Percentiles rank a stretch among this genome's conserved stretches.
phyloP scores from a whole-genome alignment of 1,140 invertebrate species.

The Nylanderia fulva region DNA sequence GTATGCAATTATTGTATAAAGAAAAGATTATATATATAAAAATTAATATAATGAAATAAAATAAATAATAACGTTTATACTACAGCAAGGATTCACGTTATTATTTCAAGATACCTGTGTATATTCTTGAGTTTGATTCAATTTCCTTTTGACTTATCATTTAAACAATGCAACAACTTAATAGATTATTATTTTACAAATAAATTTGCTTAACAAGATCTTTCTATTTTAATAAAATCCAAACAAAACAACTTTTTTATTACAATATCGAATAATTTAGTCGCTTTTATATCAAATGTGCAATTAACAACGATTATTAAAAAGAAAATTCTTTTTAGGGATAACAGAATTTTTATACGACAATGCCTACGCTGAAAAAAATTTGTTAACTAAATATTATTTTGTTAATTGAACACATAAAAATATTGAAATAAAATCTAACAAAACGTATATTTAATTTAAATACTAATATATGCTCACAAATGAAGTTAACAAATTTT shows the following conservation, averaged over 20 bases:
- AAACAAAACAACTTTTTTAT: no score
- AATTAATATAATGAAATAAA: slow-evolving; percentile 80
- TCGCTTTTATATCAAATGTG: background rate
- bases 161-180: background rate
- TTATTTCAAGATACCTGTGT: background rate
- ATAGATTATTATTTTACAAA: no score
- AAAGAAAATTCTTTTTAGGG: background rate
- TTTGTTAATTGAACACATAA: no score
- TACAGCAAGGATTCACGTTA: background rate
- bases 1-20: slow-evolving; percentile 82
- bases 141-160: background rate
- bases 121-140: background rate
- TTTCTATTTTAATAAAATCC: no score
- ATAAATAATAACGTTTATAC: slow-evolving; percentile 67
- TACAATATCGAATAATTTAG: background rate
- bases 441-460: no score
- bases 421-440: no score
- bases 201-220: no score
- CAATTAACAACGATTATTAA: background rate
- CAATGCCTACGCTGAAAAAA: no score
- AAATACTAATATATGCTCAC: no score
- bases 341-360: background rate
- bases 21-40: slow-evolving; percentile 73
- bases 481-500: no score
- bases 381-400: no score